phyloP scores from a whole-genome alignment of 1,140 invertebrate genomes.

The Neotoxoptera formosana region DNA sequence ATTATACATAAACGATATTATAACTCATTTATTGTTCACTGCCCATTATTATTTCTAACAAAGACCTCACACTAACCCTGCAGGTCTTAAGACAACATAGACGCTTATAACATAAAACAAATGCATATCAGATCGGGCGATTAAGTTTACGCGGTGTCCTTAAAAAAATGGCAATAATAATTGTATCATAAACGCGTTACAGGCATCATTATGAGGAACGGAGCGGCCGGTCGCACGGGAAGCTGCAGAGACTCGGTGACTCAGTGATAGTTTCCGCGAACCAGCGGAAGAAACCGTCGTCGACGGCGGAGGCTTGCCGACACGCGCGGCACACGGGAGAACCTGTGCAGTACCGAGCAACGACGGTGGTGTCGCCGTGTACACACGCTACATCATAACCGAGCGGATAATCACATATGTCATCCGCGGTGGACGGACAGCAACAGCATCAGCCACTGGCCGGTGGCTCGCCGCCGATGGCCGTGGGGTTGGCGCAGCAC shows the following conservation, averaged over 20 bases:
- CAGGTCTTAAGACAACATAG: neutral
- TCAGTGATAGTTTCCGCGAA: neutral
- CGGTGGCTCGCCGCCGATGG: conserved; percentile 11
- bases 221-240: neutral
- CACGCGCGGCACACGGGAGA: neutral
- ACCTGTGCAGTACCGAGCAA: neutral
- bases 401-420: neutral
- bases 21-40: neutral
- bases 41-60: neutral
- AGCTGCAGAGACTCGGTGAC: neutral
- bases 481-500: neutral
- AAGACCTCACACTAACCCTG: neutral
- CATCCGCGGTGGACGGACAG: conserved; percentile 52
- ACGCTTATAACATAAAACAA: neutral
- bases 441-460: conserved; percentile 18
- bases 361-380: neutral
- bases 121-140: neutral
- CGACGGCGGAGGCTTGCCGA: neutral
- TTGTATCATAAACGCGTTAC: neutral
- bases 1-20: neutral
- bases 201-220: conserved; percentile 35
- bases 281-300: neutral
- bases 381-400: neutral
- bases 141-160: neutral
- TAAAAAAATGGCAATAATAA: neutral